These are phyloP conservation scores for Drosophila kurseongensis DNA, from an alignment of 1,140 invertebrate genomes.

Conservation along the genomic window DNA sequence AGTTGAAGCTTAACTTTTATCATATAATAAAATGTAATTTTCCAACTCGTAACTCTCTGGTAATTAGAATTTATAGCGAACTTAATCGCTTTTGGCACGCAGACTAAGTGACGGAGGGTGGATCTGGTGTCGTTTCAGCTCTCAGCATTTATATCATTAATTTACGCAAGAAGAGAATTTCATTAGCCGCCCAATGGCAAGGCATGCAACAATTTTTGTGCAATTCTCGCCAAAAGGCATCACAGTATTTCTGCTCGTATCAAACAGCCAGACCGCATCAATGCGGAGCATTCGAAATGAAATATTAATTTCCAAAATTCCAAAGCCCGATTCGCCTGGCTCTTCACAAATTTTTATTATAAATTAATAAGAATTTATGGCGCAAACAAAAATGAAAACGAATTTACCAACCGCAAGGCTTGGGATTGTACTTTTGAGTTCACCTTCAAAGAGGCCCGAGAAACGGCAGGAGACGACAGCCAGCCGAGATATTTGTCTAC, in stretches of 20 bases:
- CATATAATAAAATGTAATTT: slow-evolving; percentile 84
- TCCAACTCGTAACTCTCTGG: slow-evolving; percentile 82
- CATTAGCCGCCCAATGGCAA: slow-evolving; percentile 32
- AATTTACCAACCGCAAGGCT: slow-evolving; percentile 19
- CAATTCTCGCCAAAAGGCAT: slow-evolving; percentile 19
- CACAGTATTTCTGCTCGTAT: slow-evolving; percentile 19
- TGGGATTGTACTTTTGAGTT: slow-evolving; percentile 43
- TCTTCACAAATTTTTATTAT: slow-evolving; percentile 76
- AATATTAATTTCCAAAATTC: slow-evolving; percentile 81
- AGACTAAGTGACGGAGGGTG: neutral
- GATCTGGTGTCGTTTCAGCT: neutral
- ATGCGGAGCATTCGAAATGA: slow-evolving; percentile 63
- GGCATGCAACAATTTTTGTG: slow-evolving; percentile 40
- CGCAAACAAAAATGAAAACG: slow-evolving; percentile 34
- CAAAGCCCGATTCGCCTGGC: slow-evolving; percentile 18
- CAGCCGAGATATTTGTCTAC: slow-evolving; percentile 65
- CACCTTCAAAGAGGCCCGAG: slow-evolving; percentile 40
- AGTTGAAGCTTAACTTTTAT: slow-evolving; percentile 83
- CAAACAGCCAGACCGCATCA: slow-evolving; percentile 29
- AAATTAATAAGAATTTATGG: slow-evolving; percentile 82
- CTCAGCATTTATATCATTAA: slow-evolving; percentile 52
- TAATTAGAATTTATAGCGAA: slow-evolving; percentile 82
- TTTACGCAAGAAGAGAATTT: slow-evolving; percentile 51
- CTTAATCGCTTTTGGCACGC: slow-evolving; percentile 75
- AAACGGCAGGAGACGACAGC: slow-evolving; percentile 9